These are phyloP conservation scores for Patagioenas fasciata DNA, from an alignment of 2,113 vertebrate genomes.

Conservation along the genomic window DNA sequence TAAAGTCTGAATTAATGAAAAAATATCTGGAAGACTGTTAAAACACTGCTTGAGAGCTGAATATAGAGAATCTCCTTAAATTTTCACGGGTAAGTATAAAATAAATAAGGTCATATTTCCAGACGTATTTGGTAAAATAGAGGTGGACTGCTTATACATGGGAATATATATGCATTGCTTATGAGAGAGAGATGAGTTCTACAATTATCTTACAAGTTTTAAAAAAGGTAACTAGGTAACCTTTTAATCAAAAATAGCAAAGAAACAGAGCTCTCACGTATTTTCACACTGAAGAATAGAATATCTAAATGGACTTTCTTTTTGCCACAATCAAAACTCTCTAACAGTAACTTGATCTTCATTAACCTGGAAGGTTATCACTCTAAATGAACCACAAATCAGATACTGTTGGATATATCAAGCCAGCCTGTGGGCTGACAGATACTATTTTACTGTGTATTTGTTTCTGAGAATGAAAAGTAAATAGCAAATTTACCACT, in stretches of 20 bases:
- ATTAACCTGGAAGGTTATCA: background rate
- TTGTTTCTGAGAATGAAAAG: background rate
- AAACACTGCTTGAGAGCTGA: background rate
- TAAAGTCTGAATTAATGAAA: background rate
- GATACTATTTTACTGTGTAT: background rate
- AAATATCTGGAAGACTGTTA: background rate
- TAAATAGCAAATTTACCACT: background rate
- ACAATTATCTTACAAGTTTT: background rate
- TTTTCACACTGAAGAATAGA: background rate
- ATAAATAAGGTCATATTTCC: background rate
- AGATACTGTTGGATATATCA: background rate
- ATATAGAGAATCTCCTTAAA: background rate
- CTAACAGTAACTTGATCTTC: background rate
- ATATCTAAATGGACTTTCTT: background rate
- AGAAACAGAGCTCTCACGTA: background rate
- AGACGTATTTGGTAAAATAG: background rate
- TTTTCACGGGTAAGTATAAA: background rate
- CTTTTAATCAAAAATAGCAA: background rate
- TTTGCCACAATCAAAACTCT: background rate
- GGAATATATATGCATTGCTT: background rate
- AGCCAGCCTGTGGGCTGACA: background rate
- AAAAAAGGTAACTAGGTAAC: background rate
- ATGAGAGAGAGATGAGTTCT: background rate
- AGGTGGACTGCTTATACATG: background rate
- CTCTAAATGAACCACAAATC: background rate